Percentiles rank a stretch among this genome's conserved stretches.
phyloP scores from a whole-genome alignment of 2,888 invertebrate species.

The Chouioia cunea region DNA sequence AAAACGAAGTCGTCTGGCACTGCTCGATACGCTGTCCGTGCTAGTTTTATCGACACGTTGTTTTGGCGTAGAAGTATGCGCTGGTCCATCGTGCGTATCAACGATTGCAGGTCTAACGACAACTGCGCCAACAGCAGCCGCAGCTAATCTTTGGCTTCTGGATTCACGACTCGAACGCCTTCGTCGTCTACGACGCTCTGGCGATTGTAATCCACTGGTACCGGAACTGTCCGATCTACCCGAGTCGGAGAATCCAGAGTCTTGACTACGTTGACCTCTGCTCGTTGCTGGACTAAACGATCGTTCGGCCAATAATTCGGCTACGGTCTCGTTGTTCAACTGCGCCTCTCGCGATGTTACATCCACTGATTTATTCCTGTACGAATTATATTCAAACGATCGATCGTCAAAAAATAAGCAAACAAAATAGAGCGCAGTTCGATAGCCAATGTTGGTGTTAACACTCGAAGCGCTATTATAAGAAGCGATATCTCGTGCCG shows the following conservation, averaged over 20 bases:
- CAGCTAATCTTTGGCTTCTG: conserved; percentile 30
- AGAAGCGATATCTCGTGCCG: no score
- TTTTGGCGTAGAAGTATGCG: conserved; percentile 37
- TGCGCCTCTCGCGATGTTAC: no score
- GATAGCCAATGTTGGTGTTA: no score
- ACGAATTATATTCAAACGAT: no score
- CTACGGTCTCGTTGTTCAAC: neutral
- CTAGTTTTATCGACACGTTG: neutral
- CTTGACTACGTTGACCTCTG: conserved; percentile 75
- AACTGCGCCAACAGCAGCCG: no score
- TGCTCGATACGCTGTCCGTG: neutral
- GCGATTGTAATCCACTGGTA: neutral
- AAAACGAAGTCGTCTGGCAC: conserved; percentile 1
- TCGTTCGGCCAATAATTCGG: conserved; percentile 6
- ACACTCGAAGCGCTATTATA: no score
- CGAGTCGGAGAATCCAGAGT: conserved; percentile 85
- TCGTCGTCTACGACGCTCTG: conserved; percentile 27
- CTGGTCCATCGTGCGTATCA: conserved; percentile 1
- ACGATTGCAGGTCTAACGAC: conserved; percentile 13
- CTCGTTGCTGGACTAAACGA: conserved; percentile 49
- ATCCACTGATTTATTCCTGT: no score
- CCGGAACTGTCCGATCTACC: conserved; percentile 72
- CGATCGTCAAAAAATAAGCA: no score
- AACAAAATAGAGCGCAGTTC: no score
- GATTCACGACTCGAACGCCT: conserved; percentile 44